Evolutionary conservation across 2,113 vertebrate species (phyloP), one percentile per base, ranked within the genome.

Genomic region (Marcusenius ussheri): DNA sequence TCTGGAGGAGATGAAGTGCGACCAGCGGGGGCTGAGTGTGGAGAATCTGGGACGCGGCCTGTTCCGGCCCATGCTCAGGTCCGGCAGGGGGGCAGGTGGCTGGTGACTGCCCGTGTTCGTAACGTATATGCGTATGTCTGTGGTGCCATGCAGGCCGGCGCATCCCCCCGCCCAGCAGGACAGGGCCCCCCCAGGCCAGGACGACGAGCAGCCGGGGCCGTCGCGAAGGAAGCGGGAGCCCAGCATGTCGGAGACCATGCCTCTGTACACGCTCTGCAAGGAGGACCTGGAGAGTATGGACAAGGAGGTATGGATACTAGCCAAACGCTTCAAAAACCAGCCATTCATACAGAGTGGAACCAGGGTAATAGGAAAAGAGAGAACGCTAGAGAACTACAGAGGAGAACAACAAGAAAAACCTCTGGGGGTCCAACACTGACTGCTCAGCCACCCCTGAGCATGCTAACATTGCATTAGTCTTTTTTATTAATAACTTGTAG

Each of bases 261-360:
- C 98, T 1, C 96, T 99, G 2, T 99, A 99, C 95, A 99, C 96
- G 0, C 95, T 99, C 0, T 99, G 98, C 94, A 99, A 98, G 94
- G 98, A 99, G 93, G 98, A 99, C 89, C 95, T 99, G 88, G 98
- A 99, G 10, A 99, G 98, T 95, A 99, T 99, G 98, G 98, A 99
- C 94, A 98, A 94, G 95, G 98, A 99, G 97, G 98, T 99, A 93
- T 97, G 92, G 31, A 66, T 27, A 27, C 35, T 5, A 11, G 42
- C 35, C 24, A 77, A 11, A 15, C 46, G 70, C 31, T 24, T 45
- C 88, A 35, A 70, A 24, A 24, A 31, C n/a, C 27, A 70, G 58
- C 8, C 24, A 3, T 66, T 27, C 27, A 66, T 66, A 70, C 62
- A 27, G 9, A 66, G 27, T 27, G n/a, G n/a, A 5, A 70, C 13